Base-by-base conservation (phyloP, 2,797 vertebrate species). In the Amblyopsis hoosieri region DNA sequence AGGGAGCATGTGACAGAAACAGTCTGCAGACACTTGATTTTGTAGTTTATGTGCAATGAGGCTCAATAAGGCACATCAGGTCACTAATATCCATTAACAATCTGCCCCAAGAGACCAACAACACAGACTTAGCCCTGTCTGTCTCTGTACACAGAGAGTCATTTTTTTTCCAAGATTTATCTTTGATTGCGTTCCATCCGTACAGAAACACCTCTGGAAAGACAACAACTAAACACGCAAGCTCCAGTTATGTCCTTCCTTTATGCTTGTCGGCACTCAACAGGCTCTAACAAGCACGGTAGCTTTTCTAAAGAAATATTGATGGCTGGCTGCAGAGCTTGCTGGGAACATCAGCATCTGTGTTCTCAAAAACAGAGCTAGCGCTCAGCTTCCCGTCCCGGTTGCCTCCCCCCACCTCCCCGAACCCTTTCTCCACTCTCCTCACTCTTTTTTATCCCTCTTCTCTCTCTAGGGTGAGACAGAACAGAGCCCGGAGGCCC, bases 291-390 rank as follows among this genome's bases (percentile, higher is more conserved):
- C 37, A 61, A 65, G 57, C 17, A 31, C 19, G 63, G 57, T 42
- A 45, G 33, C n/a, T 47, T 53, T 59, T 60, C 61, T 57, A 75
- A 72, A 76, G 12, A 61, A 67, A 45, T 55, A 8, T 49, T 59
- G 59, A 62, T 51, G 51, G 46, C 45, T 61, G 12, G 48, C 54
- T 54, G 31, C 54, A 63, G 62, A n/a, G 11, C 11, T 37, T 33
- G 19, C 31, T 72, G 61, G 12, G 56, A 65, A 65, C 56, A 49
- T 71, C 6, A 57, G 55, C 62, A 50, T 67, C 29, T 60, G 45
- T 48, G 52, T 69, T 70, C 63, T 63, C 42, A 77, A 56, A 77
- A 56, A 57, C 56, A 42, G 47, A 48, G 12, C 4, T 11, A 57
- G 31, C 1, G 46, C 42, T 54, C 42, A 3, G 48, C 49, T 60